These are phyloP conservation scores for Ips nitidus DNA, from an alignment of 1,140 invertebrate species.

Conservation along the genomic window DNA sequence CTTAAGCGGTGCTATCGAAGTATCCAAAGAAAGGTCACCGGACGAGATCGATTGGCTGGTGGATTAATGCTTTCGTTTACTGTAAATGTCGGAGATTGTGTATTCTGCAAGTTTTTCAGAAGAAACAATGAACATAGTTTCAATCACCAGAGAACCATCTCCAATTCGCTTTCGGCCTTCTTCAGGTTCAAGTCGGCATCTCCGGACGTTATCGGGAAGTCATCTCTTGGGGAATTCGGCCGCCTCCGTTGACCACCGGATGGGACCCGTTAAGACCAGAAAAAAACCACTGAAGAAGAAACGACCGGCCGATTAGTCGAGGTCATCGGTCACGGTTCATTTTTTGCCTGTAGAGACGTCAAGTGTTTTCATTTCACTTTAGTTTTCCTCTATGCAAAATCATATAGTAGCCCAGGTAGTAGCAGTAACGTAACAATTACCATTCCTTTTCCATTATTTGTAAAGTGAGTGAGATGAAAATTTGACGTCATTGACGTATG, in stretches of 20 bases:
- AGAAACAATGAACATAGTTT: too few relatives aligned
- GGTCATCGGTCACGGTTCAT: conserved; percentile 24
- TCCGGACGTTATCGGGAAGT: conserved; percentile 12
- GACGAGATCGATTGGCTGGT: conserved; percentile 17
- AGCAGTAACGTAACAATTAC: too few relatives aligned
- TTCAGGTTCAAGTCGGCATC: background rate
- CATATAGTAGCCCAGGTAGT: too few relatives aligned
- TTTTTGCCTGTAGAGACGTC: background rate
- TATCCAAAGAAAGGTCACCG: conserved; percentile 15
- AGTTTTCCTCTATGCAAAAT: too few relatives aligned
- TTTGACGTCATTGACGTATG: too few relatives aligned
- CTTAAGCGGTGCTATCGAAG: background rate
- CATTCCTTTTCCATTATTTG: too few relatives aligned
- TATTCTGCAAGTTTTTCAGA: too few relatives aligned
- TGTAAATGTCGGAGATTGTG: too few relatives aligned
- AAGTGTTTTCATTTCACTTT: too few relatives aligned
- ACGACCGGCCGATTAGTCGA: conserved; percentile 22
- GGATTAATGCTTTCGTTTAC: background rate
- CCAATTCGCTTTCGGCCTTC: background rate
- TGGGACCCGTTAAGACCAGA: conserved; percentile 15
- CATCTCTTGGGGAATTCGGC: conserved; percentile 23
- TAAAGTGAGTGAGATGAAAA: too few relatives aligned
- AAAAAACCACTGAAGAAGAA: conserved; percentile 21
- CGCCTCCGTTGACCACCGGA: conserved; percentile 28
- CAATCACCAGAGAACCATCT: too few relatives aligned